Conservation (phyloP, 2,113 vertebrate genomes). For the Acanthisitta chloris region DNA sequence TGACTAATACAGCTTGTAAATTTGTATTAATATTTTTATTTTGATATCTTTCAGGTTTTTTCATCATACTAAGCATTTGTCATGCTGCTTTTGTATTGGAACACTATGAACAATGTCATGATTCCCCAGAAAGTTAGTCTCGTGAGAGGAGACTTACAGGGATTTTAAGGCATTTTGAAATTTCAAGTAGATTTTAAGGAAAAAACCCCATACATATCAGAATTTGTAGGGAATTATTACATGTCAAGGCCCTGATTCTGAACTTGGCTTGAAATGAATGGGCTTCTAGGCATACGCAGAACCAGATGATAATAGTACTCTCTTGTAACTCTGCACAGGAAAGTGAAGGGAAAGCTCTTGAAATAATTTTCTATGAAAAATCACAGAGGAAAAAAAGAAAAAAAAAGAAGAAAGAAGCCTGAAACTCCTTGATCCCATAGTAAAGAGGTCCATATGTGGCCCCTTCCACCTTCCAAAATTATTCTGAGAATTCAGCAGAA, state of each 20-base stretch:
- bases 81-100: constrained; percentile 25
- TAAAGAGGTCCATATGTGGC: background rate
- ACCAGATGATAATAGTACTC: background rate
- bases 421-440: background rate
- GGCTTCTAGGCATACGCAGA: background rate
- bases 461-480: background rate
- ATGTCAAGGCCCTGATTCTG: background rate
- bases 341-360: constrained; percentile 18
- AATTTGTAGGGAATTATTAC: background rate
- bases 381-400: background rate
- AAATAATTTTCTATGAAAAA: background rate
- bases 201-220: background rate
- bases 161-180: background rate
- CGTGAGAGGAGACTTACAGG: background rate
- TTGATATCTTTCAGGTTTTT: constrained; percentile 34
- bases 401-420: background rate
- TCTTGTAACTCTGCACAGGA: background rate
- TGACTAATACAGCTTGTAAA: constrained; percentile 24
- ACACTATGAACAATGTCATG: background rate
- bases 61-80: constrained; percentile 41
- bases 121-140: constrained; percentile 29
- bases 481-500: background rate
- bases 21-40: constrained; percentile 50
- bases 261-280: background rate
- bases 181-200: background rate